phyloP scores from a whole-genome alignment of 1,140 invertebrate genomes.

The Aphelinus certus region DNA sequence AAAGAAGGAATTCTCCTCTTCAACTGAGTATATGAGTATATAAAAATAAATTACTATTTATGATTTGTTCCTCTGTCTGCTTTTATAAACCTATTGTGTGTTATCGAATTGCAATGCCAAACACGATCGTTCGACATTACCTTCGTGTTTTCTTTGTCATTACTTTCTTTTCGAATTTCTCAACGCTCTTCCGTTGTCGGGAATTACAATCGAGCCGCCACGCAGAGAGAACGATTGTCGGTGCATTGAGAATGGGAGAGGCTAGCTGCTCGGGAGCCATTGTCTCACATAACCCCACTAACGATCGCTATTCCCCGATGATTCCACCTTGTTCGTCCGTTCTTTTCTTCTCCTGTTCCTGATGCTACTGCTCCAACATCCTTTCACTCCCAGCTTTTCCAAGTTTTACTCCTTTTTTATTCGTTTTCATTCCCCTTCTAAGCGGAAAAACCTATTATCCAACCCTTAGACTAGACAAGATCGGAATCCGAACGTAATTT shows the following conservation, averaged over 20 bases:
- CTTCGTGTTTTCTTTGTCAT: conserved; percentile 12
- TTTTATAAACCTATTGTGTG: no score
- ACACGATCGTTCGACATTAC: no score
- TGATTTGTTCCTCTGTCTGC: no score
- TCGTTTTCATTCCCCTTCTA: conserved; percentile 7
- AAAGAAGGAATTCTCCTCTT: no score
- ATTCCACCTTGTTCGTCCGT: conserved; percentile 25
- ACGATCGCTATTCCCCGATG: conserved; percentile 35
- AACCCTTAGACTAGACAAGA: conserved; percentile 6
- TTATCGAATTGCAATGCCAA: no score
- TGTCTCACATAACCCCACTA: conserved; percentile 43
- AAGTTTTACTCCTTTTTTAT: conserved; percentile 15
- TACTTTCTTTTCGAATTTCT: conserved; percentile 3
- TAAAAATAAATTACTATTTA: no score
- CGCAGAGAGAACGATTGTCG: conserved; percentile 19
- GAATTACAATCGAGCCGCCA: conserved; percentile 34
- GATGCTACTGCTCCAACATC: neutral
- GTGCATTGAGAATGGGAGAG: conserved; percentile 4
- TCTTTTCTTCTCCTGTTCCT: conserved; percentile 15
- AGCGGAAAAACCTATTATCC: conserved; percentile 27
- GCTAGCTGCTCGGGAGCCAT: conserved; percentile 16
- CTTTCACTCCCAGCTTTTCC: neutral
- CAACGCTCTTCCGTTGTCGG: conserved; percentile 24
- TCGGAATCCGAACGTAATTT: neutral
- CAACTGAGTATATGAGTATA: no score